A percentile compares a stretch with the other conserved stretches of the same genome.
phyloP scores from a whole-genome alignment of 1,140 invertebrate genomes.

The Oppia nitens region DNA sequence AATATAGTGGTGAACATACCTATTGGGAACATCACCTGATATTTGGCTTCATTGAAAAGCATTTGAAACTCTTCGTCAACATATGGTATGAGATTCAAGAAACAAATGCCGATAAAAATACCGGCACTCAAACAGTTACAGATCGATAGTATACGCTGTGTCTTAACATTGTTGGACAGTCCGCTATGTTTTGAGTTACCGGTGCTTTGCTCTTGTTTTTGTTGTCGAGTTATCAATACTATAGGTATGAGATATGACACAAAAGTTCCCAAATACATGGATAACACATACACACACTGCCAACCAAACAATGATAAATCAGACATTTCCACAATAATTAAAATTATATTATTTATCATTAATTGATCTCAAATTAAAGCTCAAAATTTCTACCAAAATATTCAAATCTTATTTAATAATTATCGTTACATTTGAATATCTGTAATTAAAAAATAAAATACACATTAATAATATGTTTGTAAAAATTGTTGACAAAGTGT shows the following conservation, averaged over 20 bases:
- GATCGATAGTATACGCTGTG: not conserved
- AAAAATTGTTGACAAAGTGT: no score
- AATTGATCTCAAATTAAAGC: no score
- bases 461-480: no score
- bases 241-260: conserved; percentile 14
- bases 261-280: conserved; percentile 15
- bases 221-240: conserved; percentile 4
- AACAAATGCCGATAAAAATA: conserved; percentile 31
- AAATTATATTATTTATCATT: no score
- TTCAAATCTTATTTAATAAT: no score
- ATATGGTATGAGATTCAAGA: conserved; percentile 28
- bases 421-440: no score
- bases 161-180: no score
- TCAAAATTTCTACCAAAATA: no score
- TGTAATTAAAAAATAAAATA: no score
- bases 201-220: not conserved
- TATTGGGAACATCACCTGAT: conserved; percentile 19
- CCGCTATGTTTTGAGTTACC: not conserved
- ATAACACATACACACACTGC: conserved; percentile 4
- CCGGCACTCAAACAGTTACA: conserved; percentile 29
- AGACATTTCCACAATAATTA: no score
- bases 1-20: conserved; percentile 24
- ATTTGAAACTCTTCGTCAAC: conserved; percentile 24
- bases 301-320: not conserved
- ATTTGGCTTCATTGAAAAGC: conserved; percentile 16